These are phyloP conservation scores for Steinernema hermaphroditum DNA, from an alignment of 2,888 invertebrate species.

Conservation along the genomic window DNA sequence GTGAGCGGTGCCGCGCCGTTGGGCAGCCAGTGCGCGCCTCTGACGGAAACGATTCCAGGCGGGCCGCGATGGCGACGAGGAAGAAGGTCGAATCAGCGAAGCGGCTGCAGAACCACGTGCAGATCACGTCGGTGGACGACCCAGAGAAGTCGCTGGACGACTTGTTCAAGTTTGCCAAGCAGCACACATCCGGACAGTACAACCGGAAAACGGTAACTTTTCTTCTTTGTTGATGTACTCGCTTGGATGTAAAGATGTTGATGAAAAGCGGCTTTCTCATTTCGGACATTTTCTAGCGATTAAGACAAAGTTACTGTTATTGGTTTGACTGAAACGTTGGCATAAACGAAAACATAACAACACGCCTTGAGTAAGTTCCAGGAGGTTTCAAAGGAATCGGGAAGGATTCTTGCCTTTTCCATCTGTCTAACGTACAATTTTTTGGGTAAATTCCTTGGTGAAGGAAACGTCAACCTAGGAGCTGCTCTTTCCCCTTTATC, in stretches of 20 bases:
- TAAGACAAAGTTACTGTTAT: too few species aligned
- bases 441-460: too few species aligned
- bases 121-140: slow-evolving; percentile 48
- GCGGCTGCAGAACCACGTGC: slow-evolving; percentile 41
- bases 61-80: slow-evolving; percentile 34
- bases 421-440: too few species aligned
- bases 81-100: slow-evolving; percentile 40
- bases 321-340: too few species aligned
- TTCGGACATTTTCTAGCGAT: too few species aligned
- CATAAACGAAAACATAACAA: too few species aligned
- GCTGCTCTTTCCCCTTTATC: too few species aligned
- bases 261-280: too few species aligned
- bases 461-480: too few species aligned
- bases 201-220: slow-evolving; percentile 11
- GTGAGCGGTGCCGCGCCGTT: not conserved
- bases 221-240: not conserved
- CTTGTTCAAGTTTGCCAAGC: not conserved
- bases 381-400: too few species aligned
- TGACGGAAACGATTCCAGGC: slow-evolving; percentile 6
- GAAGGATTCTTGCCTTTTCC: too few species aligned
- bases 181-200: not conserved
- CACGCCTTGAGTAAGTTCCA: too few species aligned
- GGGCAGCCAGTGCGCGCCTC: not conserved
- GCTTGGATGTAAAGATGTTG: not conserved
- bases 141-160: slow-evolving; percentile 37